Base-by-base conservation (phyloP, 92 coral and sea anemone species). In the Muricea muricata region DNA sequence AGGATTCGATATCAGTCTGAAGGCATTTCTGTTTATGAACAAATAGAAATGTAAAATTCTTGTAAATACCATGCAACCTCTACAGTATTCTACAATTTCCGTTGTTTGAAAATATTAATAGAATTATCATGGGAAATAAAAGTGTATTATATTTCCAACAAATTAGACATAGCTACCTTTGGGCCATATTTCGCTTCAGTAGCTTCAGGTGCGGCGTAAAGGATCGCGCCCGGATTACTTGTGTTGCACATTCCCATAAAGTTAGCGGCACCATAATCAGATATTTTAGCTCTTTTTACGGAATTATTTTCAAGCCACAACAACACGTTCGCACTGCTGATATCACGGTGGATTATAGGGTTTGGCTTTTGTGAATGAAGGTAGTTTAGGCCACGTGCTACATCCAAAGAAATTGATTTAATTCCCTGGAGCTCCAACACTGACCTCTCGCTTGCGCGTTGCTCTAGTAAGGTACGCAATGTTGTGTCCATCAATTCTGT, bases 261-360 rank as follows among this genome's bases (percentile, higher is more conserved):
- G 73, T 93, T 97, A 78, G 97, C 97, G 81, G 98, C 90, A 68
- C 98, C 98, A 76, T 93, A 94, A 82, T 94, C 98, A 50, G 97
- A 93, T 74, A 94, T 84, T 67, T 94, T 94, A 2, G 94, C 98
- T 40, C 97, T 88, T 94, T 97, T 93, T 65, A 86, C 81, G 79
- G 90, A 91, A 28, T 97, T 94, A 52, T 93, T 92, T 14, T 89
- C 91, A 20, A 17, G 18, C 98, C 97, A 94, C 33, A 94, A 91
- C 98, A 94, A 35, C 7, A 52, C 60, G 60, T 52, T 52, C 24
- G 60, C 60, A 52, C 60, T 52, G 60, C 60, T 52, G 23, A 94
- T 81, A 85, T 94, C 98, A 73, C 98, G 97, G 65, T 94, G 98
- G 25, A 94, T 86, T 69, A 94, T 94, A 72, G 98, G 92, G 45